Percentiles rank a stretch among this genome's conserved stretches.
Evolutionary conservation across 2,113 vertebrate genomes (phyloP).

Genomic region (Athene cunicularia): DNA sequence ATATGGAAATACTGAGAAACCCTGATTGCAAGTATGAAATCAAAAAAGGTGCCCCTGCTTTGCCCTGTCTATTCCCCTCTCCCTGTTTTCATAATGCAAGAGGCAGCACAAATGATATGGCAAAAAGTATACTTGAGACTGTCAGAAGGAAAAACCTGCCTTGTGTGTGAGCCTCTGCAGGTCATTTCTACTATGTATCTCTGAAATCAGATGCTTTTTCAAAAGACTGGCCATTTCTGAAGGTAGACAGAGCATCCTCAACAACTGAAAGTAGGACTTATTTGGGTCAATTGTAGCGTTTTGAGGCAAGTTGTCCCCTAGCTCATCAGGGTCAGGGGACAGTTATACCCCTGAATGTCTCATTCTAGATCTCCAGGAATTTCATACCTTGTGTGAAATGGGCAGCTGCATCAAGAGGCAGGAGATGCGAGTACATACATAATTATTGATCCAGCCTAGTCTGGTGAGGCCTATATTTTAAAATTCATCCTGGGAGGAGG

Average conservation of each 20-base stretch:
- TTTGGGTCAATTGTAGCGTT: neutral
- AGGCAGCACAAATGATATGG: neutral
- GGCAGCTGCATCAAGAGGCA: neutral
- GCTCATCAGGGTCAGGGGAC: neutral
- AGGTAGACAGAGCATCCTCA: neutral
- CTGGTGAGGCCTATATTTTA: neutral
- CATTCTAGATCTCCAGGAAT: neutral
- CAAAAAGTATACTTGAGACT: neutral
- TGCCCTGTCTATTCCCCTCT: neutral
- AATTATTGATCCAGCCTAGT: neutral
- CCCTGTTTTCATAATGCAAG: neutral
- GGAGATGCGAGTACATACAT: neutral
- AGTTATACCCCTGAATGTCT: neutral
- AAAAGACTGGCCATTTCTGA: neutral
- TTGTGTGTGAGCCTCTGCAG: neutral
- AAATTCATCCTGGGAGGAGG: neutral
- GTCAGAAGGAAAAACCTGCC: neutral
- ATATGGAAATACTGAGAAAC: neutral
- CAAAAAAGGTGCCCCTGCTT: neutral
- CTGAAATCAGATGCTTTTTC: neutral
- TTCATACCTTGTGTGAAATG: neutral
- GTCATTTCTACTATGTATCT: accelerated
- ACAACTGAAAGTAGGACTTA: neutral
- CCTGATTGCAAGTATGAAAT: neutral
- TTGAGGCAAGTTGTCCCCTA: neutral